Evolutionary conservation across 2,888 invertebrate species (phyloP).

Genomic region (Drosophila anceps): DNA sequence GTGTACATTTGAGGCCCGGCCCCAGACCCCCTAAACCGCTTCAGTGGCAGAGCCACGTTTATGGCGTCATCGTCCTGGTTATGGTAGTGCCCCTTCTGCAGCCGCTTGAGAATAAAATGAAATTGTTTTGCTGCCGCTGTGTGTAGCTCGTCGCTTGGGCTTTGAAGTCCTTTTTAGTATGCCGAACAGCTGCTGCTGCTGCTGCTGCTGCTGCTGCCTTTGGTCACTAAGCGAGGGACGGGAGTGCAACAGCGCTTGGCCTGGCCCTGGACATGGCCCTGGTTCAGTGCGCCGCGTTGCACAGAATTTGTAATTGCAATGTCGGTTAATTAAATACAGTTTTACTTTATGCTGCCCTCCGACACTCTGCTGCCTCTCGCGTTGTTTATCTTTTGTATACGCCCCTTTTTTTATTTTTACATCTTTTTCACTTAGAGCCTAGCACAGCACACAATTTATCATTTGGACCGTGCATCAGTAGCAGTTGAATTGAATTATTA

Average conservation of each 20-base stretch:
- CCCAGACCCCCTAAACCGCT: conserved; percentile 3
- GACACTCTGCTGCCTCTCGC: conserved; percentile 19
- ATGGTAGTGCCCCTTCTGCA: conserved; percentile 30
- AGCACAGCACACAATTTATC: conserved; percentile 56
- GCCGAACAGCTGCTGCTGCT: conserved; percentile 69
- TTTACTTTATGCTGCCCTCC: conserved; percentile 71
- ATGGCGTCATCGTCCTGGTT: conserved; percentile 25
- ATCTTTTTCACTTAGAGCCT: conserved; percentile 69
- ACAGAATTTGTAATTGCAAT: conserved; percentile 84
- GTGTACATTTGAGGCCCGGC: conserved; percentile 52
- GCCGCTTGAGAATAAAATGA: conserved; percentile 66
- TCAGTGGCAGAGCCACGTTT: conserved; percentile 39
- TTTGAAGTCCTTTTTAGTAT: conserved; percentile 73
- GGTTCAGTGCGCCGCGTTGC: conserved; percentile 64
- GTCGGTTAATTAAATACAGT: conserved; percentile 84
- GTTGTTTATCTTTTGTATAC: conserved; percentile 71
- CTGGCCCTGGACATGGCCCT: conserved; percentile 44
- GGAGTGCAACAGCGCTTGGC: conserved; percentile 3
- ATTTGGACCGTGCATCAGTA: conserved; percentile 24
- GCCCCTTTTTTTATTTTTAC: conserved; percentile 37
- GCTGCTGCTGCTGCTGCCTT: conserved; percentile 21
- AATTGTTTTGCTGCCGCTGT: conserved; percentile 69
- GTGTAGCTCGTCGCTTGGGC: conserved; percentile 52
- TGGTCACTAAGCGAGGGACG: conserved; percentile 8
- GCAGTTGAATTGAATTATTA: conserved; percentile 38